Evolutionary conservation across 1,140 invertebrate genomes (phyloP), one percentile per base, ranked within the genome.

Genomic region (Drosophila micromelanica): DNA sequence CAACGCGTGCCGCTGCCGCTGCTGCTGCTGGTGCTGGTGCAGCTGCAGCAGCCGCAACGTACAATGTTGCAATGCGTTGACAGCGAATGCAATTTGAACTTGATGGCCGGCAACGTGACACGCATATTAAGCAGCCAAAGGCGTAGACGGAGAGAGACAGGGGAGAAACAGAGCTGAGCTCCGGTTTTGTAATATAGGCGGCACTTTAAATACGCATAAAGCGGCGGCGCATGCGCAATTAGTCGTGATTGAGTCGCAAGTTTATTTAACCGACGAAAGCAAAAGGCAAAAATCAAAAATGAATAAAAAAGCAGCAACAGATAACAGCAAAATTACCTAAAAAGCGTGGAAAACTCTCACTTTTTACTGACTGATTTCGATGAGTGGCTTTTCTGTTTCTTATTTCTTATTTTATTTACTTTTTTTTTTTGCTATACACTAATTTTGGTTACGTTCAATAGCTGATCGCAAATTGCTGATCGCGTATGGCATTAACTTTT

Each of bases 1-100:
- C 69, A 87, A 89, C 85, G 80, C 85, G 76, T 90, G 85, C 85
- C 62, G 51, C 63, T 27, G 46, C 35, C 17, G 30, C 46, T 55
- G 51, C 54, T 40, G 52, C 23, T 46, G 52, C 12, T 38, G 51
- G 48, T 45, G 46, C 30, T 42, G 52, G 7, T 38, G 45, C 9
- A 12, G 37, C 59, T 63, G 56, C 56, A 63, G 72, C 48, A 46
- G 46, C 46, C 12, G 7, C 46, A 48, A 48, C 38, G 52, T 40
- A 55, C 20, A 35, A 63, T 75, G 73, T 54, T 75, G 75, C 82
- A 86, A 86, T 86, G 85, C 84, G 84, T 89, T 90, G 87, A 90
- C 87, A 90, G 87, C 80, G 72, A 90, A 90, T 87, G 87, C 82
- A 90, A 90, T 90, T 87, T 90, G 87, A 90, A 90, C 87, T 90